Percentiles rank a stretch among this genome's conserved stretches.
Conservation (phyloP, 2,888 invertebrate species). For the Heliconius aoede region DNA sequence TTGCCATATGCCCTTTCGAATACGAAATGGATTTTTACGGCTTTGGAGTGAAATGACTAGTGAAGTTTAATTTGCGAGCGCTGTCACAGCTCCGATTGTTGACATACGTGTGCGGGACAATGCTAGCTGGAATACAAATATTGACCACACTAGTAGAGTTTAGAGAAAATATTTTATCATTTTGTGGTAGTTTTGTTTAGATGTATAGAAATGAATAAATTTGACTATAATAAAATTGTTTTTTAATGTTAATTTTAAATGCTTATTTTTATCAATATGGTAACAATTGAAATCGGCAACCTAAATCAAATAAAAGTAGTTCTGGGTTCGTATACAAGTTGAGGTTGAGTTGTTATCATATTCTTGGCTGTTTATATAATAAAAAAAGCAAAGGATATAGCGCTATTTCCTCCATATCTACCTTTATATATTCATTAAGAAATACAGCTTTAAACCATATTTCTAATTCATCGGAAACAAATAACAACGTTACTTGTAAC, state of each 20-base stretch:
- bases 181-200: neutral
- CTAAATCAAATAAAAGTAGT: no score
- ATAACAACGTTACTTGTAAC: neutral
- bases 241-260: neutral
- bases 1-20: conserved; percentile 21
- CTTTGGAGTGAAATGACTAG: conserved; percentile 26
- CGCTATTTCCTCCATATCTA: neutral
- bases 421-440: neutral
- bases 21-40: conserved; percentile 21
- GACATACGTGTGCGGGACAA: conserved; percentile 11
- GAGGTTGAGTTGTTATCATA: neutral
- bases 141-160: conserved; percentile 9
- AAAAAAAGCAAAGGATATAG: neutral
- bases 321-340: no score
- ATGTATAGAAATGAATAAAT: neutral
- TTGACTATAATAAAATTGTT: neutral
- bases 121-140: conserved; percentile 6
- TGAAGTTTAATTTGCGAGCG: conserved; percentile 21
- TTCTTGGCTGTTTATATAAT: no score
- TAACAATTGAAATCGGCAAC: no score
- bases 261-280: no score
- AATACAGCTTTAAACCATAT: neutral
- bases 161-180: neutral
- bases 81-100: conserved; percentile 5
- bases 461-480: no score